Evolutionary conservation across 2,113 vertebrate species (phyloP).

Genomic region (Ammodytes marinus): DNA sequence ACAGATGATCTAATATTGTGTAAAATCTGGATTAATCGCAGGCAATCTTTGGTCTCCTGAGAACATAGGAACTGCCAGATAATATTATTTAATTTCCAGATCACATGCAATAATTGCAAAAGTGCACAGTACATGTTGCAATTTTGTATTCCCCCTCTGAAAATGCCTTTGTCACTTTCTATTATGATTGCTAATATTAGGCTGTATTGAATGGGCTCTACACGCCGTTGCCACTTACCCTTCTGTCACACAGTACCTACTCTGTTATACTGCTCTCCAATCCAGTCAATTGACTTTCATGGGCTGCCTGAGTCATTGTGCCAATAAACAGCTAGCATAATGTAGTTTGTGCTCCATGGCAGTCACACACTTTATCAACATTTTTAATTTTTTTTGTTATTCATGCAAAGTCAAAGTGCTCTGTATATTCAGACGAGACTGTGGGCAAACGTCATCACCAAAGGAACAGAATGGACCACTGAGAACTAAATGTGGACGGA

Average conservation of each 20-base stretch:
- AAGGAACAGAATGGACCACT: slow-evolving; percentile 12
- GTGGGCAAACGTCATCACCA: slow-evolving; percentile 13
- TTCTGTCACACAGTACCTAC: slow-evolving; percentile 70
- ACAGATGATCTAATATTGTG: not conserved
- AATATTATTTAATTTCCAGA: slow-evolving; percentile 61
- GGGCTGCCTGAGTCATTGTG: slow-evolving; percentile 67
- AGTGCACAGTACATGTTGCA: slow-evolving; percentile 51
- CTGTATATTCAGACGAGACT: slow-evolving; percentile 23
- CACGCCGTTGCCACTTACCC: slow-evolving; percentile 69
- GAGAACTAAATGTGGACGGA: slow-evolving; percentile 33
- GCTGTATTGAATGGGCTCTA: slow-evolving; percentile 57
- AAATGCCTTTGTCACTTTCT: slow-evolving; percentile 74
- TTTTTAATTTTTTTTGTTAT: slow-evolving; percentile 31
- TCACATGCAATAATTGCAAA: slow-evolving; percentile 60
- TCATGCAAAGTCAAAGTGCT: slow-evolving; percentile 56
- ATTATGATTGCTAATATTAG: slow-evolving; percentile 66
- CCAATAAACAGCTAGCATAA: slow-evolving; percentile 72
- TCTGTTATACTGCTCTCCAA: slow-evolving; percentile 66
- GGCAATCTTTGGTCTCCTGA: slow-evolving; percentile 30
- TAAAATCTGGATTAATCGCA: slow-evolving; percentile 39
- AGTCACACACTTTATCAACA: slow-evolving; percentile 22
- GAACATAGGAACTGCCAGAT: slow-evolving; percentile 49
- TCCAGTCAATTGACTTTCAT: slow-evolving; percentile 79
- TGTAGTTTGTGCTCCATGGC: slow-evolving; percentile 56
- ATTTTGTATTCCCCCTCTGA: slow-evolving; percentile 46